Evolutionary conservation across 1,140 invertebrate genomes (phyloP).

Genomic region (Camponotus pennsylvanicus): DNA sequence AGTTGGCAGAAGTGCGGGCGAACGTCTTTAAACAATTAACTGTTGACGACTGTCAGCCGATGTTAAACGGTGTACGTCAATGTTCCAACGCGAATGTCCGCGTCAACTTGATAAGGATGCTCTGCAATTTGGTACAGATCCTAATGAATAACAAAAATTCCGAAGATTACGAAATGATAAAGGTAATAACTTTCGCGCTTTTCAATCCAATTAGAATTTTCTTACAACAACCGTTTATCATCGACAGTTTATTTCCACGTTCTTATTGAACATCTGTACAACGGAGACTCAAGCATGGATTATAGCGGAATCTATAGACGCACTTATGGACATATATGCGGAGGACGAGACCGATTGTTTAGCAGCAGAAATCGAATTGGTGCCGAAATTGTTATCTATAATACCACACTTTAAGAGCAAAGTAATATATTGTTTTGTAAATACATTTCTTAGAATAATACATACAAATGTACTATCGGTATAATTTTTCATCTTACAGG

Average conservation of each 20-base stretch:
- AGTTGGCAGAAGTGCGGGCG: conserved; percentile 75
- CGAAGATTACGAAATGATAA: conserved; percentile 78
- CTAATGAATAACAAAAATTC: conserved; percentile 72
- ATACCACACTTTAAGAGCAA: conserved; percentile 89
- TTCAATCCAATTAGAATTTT: conserved; percentile 66
- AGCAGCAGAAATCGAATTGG: conserved; percentile 88
- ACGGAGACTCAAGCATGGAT: conserved; percentile 89
- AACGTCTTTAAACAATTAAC: conserved; percentile 82
- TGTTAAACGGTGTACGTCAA: conserved; percentile 87
- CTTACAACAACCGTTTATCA: conserved; percentile 76
- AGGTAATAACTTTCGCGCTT: conserved; percentile 74
- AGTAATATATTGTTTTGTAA: conserved; percentile 81
- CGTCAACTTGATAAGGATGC: conserved; percentile 90
- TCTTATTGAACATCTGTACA: conserved; percentile 86
- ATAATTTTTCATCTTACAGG: conserved; percentile 83
- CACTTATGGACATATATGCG: conserved; percentile 92
- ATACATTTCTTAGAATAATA: background rate
- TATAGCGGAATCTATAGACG: conserved; percentile 91
- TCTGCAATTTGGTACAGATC: conserved; percentile 88
- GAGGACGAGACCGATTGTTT: conserved; percentile 91
- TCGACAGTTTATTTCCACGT: conserved; percentile 83
- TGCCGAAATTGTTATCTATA: conserved; percentile 87
- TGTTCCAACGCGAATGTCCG: conserved; percentile 88
- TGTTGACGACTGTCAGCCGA: conserved; percentile 83
- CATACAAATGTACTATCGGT: conserved; percentile 11